Evolutionary conservation across 2,797 vertebrate genomes (phyloP).

Genomic region (Melanotaenia trifasciata): DNA sequence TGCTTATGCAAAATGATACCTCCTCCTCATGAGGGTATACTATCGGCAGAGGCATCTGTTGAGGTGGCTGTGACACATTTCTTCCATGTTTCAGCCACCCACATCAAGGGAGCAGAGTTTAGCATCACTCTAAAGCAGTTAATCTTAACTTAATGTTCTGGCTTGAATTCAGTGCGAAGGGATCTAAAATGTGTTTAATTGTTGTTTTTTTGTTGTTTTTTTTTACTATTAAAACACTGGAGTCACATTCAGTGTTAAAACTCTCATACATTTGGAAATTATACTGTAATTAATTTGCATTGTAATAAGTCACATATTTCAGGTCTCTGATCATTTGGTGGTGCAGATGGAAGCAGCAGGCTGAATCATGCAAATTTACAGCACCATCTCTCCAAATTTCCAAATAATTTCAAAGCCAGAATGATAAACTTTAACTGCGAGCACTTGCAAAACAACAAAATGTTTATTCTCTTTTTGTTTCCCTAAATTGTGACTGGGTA

Average conservation of each 20-base stretch:
- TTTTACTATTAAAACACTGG: neutral
- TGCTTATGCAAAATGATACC: constrained; percentile 5
- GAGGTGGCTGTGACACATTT: constrained; percentile 46
- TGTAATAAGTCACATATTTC: constrained; percentile 13
- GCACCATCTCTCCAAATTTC: neutral
- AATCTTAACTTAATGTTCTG: constrained; percentile 2
- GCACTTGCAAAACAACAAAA: neutral
- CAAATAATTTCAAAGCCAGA: constrained; percentile 27
- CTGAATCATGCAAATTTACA: constrained; percentile 22
- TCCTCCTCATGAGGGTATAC: constrained; percentile 27
- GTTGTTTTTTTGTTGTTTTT: neutral
- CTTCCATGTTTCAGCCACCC: constrained; percentile 44
- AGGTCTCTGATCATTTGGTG: constrained; percentile 29
- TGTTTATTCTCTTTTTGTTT: neutral
- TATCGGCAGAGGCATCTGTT: constrained; percentile 40
- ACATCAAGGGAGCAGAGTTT: constrained; percentile 36
- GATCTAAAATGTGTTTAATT: neutral
- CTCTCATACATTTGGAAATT: neutral
- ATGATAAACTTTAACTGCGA: constrained; percentile 16
- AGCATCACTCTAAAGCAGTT: constrained; percentile 27
- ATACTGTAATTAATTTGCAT: constrained; percentile 31
- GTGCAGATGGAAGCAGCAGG: constrained; percentile 59
- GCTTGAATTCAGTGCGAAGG: neutral
- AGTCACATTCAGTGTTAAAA: neutral
- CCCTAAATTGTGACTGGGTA: neutral